phyloP scores from a whole-genome alignment of 2,797 vertebrate genomes.

The Amblyopsis hoosieri region DNA sequence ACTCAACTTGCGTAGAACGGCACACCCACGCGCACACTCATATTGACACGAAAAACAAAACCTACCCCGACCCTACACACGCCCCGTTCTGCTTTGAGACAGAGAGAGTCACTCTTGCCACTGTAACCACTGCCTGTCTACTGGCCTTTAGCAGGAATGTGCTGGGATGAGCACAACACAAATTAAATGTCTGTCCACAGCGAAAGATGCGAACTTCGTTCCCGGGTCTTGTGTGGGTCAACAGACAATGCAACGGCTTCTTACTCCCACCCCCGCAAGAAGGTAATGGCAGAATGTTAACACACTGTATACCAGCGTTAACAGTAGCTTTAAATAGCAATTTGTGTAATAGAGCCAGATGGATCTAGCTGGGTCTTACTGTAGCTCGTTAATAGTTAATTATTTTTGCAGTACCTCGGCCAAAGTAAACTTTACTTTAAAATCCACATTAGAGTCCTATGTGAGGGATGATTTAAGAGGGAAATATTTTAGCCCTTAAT shows the following conservation, averaged over 20 bases:
- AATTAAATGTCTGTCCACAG: slow-evolving; percentile 51
- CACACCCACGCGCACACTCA: slow-evolving; percentile 4
- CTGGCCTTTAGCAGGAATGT: slow-evolving; percentile 63
- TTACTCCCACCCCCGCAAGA: slow-evolving; percentile 25
- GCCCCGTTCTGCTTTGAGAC: slow-evolving; percentile 33
- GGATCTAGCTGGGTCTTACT: slow-evolving; percentile 12
- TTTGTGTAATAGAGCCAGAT: slow-evolving; percentile 28
- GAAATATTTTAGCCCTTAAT: slow-evolving; percentile 13
- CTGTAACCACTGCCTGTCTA: slow-evolving; percentile 49
- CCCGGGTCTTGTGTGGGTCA: slow-evolving; percentile 42
- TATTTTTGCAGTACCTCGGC: slow-evolving; percentile 8
- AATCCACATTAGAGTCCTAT: slow-evolving; percentile 8
- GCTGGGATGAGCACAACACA: slow-evolving; percentile 47
- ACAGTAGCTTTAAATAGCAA: slow-evolving; percentile 34
- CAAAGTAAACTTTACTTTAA: slow-evolving; percentile 2
- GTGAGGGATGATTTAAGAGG: slow-evolving; percentile 14
- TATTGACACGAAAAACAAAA: slow-evolving; percentile 18
- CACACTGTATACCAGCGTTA: slow-evolving; percentile 23
- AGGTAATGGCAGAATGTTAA: slow-evolving; percentile 54
- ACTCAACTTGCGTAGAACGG: neutral
- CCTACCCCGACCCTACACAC: slow-evolving; percentile 1
- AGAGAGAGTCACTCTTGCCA: slow-evolving; percentile 49
- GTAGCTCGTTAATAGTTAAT: slow-evolving; percentile 27
- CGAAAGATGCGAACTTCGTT: slow-evolving; percentile 49
- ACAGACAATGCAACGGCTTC: slow-evolving; percentile 7